Percentiles rank a stretch among this genome's conserved stretches.
phyloP scores from a whole-genome alignment of 2,888 invertebrate genomes.

The Drosophila melanocephala region DNA sequence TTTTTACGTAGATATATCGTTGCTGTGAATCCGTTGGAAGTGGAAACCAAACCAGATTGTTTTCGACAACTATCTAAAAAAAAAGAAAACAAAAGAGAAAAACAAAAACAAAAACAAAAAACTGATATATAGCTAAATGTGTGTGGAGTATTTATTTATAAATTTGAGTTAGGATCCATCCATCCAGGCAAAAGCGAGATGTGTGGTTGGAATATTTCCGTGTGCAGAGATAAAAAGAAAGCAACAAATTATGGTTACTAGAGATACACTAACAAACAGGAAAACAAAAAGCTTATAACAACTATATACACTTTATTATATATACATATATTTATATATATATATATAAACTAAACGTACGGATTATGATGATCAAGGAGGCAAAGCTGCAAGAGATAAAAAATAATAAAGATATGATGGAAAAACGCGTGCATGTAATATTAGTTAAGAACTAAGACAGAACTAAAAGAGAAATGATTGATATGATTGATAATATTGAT shows the following conservation, averaged over 20 bases:
- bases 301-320: slow-evolving; percentile 69
- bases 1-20: slow-evolving; percentile 80
- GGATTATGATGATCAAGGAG: slow-evolving; percentile 33
- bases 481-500: slow-evolving; percentile 23
- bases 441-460: slow-evolving; percentile 81
- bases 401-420: slow-evolving; percentile 34
- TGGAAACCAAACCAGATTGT: slow-evolving; percentile 73
- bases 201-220: slow-evolving; percentile 18
- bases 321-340: slow-evolving; percentile 50
- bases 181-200: slow-evolving; percentile 17
- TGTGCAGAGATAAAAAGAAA: slow-evolving; percentile 35
- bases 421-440: slow-evolving; percentile 61
- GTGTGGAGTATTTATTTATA: slow-evolving; percentile 82
- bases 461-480: slow-evolving; percentile 39
- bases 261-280: slow-evolving; percentile 69
- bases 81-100: slow-evolving; percentile 12
- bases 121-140: slow-evolving; percentile 80
- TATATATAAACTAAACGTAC: slow-evolving; percentile 43
- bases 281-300: slow-evolving; percentile 75
- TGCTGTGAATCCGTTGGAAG: slow-evolving; percentile 84
- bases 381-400: slow-evolving; percentile 37
- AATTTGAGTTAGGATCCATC: slow-evolving; percentile 53
- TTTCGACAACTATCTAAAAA: slow-evolving; percentile 63
- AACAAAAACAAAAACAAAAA: slow-evolving; percentile 30
- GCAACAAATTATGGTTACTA: slow-evolving; percentile 83